phyloP scores from a whole-genome alignment of 1,140 invertebrate species.

The Pseudomyrmex pallidus region DNA sequence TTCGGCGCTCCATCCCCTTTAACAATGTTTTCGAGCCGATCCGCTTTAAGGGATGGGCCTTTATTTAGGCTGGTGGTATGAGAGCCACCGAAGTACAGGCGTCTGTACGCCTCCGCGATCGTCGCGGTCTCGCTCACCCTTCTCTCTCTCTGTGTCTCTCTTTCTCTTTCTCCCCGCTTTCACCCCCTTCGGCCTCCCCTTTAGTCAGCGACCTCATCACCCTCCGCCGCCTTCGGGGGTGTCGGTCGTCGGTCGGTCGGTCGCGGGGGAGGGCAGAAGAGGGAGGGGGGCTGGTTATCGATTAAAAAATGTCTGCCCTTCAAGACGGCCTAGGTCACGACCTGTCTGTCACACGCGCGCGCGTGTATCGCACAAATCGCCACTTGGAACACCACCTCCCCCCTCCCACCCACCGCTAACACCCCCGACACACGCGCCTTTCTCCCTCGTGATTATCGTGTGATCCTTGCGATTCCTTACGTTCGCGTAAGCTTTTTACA shows the following conservation, averaged over 20 bases:
- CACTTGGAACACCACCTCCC: constrained; percentile 20
- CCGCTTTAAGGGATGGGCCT: constrained; percentile 83
- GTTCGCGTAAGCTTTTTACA: background rate
- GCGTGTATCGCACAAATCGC: constrained; percentile 50
- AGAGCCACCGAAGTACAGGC: constrained; percentile 63
- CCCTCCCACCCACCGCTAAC: background rate
- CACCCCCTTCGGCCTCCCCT: constrained; percentile 57
- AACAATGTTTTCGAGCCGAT: constrained; percentile 84
- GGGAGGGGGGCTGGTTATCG: constrained; percentile 79
- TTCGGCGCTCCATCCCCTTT: constrained; percentile 79
- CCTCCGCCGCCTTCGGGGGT: constrained; percentile 68
- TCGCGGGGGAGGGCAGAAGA: constrained; percentile 58
- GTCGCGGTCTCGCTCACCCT: constrained; percentile 60
- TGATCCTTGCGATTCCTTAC: background rate
- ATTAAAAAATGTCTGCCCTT: constrained; percentile 86
- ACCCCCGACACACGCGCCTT: background rate
- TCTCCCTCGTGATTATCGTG: constrained; percentile 24
- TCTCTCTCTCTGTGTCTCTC: constrained; percentile 58
- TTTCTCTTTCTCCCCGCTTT: constrained; percentile 40
- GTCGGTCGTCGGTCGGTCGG: constrained; percentile 46
- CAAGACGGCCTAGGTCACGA: constrained; percentile 85
- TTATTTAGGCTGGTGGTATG: constrained; percentile 81
- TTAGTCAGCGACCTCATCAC: constrained; percentile 67
- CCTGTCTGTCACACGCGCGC: constrained; percentile 80
- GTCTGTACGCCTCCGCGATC: constrained; percentile 70